Conservation (phyloP, 1,140 invertebrate species). For the Galendromus occidentalis region DNA sequence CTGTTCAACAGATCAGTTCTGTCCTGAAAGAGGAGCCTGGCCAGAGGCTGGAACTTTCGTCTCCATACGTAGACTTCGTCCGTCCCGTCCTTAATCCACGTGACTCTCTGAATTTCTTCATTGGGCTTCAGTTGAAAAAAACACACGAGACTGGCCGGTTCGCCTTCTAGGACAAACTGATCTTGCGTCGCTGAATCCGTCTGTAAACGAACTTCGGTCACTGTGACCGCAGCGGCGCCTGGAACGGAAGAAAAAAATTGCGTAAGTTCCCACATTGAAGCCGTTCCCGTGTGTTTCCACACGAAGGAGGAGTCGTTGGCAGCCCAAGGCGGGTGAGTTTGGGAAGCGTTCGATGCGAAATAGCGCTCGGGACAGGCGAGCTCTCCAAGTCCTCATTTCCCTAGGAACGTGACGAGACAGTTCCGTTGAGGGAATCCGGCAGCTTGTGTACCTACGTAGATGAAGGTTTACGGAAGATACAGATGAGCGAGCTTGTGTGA, state of each 20-base stretch:
- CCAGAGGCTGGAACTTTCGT: constrained; percentile 9
- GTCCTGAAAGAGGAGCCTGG: constrained; percentile 9
- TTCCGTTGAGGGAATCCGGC: too few relatives aligned
- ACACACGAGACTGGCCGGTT: constrained; percentile 10
- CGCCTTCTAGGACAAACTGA: constrained; percentile 10
- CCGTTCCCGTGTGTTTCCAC: too few relatives aligned
- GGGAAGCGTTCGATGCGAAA: too few relatives aligned
- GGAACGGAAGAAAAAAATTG: not conserved
- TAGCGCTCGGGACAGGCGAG: too few relatives aligned
- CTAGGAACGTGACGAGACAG: too few relatives aligned
- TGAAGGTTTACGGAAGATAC: too few relatives aligned
- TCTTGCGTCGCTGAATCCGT: constrained; percentile 6
- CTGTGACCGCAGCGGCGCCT: constrained; percentile 9
- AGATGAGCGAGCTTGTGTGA: too few relatives aligned
- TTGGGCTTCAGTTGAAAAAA: constrained; percentile 7
- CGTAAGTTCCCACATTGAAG: too few relatives aligned
- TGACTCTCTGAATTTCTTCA: not conserved
- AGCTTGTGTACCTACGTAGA: too few relatives aligned
- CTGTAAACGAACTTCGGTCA: constrained; percentile 7
- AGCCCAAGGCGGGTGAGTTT: too few relatives aligned
- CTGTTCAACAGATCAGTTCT: constrained; percentile 11
- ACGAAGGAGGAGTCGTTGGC: too few relatives aligned
- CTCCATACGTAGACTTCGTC: constrained; percentile 2
- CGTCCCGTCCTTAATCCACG: constrained; percentile 1
- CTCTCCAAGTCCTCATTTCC: too few relatives aligned